phyloP scores from a whole-genome alignment of 2,113 vertebrate species.

The Cricetomys ansorgei region DNA sequence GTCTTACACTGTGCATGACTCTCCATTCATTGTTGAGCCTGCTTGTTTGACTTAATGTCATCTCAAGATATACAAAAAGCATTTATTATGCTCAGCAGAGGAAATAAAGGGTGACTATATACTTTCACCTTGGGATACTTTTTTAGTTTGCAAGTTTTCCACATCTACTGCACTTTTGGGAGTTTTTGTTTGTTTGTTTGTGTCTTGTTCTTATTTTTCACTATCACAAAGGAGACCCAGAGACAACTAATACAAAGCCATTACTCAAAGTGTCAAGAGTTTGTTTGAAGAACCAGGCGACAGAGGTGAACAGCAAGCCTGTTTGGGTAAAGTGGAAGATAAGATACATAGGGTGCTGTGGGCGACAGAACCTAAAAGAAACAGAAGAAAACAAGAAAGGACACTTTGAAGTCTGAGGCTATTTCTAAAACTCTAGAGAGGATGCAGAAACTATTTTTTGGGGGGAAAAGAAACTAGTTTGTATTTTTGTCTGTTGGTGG shows the following conservation, averaged over 20 bases:
- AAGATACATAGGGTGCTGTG: neutral
- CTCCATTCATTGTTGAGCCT: slow-evolving; percentile 9
- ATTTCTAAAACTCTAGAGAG: neutral
- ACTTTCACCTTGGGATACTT: slow-evolving; percentile 43
- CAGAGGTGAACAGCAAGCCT: neutral
- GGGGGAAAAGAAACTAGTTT: neutral
- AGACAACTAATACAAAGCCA: neutral
- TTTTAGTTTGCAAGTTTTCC: neutral
- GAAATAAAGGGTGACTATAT: slow-evolving; percentile 50
- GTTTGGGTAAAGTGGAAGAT: neutral
- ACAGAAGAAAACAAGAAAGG: neutral
- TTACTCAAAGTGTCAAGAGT: slow-evolving; percentile 22
- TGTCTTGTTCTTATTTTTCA: neutral
- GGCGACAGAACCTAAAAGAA: neutral
- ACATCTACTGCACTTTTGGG: neutral
- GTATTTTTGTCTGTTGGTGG: neutral
- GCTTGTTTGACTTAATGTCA: slow-evolving; percentile 67
- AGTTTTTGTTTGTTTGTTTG: neutral
- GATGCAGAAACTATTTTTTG: neutral
- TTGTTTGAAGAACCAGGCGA: neutral
- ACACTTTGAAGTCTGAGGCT: neutral
- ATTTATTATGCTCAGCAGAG: slow-evolving; percentile 39
- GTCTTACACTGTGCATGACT: neutral
- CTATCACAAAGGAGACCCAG: neutral
- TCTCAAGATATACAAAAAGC: slow-evolving; percentile 54